A percentile compares a stretch with the other conserved stretches of the same genome.
phyloP scores from a whole-genome alignment of 2,113 vertebrate species.

The Chrysochloris asiatica region DNA sequence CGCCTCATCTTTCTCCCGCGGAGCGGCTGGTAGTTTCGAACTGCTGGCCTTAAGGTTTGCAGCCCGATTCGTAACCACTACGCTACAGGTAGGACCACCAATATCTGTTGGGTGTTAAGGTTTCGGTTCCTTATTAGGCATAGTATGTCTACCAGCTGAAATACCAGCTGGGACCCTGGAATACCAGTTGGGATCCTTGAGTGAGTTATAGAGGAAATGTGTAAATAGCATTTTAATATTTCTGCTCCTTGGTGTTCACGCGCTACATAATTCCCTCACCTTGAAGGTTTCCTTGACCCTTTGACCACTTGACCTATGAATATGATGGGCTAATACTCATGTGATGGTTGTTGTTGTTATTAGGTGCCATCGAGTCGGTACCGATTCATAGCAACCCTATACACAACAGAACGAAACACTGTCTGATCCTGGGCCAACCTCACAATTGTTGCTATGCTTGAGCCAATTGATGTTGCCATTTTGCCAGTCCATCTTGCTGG shows the following conservation, averaged over 20 bases:
- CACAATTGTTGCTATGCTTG: no score
- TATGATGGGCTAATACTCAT: not conserved
- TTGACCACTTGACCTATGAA: not conserved
- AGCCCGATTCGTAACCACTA: no score
- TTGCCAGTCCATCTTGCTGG: no score
- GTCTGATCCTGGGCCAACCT: no score
- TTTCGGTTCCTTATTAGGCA: not conserved
- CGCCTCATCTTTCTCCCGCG: no score
- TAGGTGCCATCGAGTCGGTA: no score
- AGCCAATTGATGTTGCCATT: no score
- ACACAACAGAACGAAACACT: no score
- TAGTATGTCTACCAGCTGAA: not conserved
- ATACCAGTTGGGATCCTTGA: not conserved
- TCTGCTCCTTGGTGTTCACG: not conserved
- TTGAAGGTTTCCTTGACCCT: not conserved
- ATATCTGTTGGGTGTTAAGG: not conserved
- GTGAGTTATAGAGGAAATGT: not conserved
- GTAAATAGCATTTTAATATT: constrained; percentile 13
- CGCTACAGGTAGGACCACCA: not conserved
- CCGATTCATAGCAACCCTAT: no score
- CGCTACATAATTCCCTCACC: not conserved
- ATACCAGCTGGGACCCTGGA: not conserved
- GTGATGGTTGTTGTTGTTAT: no score
- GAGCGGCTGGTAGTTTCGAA: no score
- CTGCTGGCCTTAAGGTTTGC: no score